Percentiles rank a stretch among this genome's conserved stretches.
phyloP scores from a whole-genome alignment of 2,888 invertebrate species.

The Drosophila lacicola region DNA sequence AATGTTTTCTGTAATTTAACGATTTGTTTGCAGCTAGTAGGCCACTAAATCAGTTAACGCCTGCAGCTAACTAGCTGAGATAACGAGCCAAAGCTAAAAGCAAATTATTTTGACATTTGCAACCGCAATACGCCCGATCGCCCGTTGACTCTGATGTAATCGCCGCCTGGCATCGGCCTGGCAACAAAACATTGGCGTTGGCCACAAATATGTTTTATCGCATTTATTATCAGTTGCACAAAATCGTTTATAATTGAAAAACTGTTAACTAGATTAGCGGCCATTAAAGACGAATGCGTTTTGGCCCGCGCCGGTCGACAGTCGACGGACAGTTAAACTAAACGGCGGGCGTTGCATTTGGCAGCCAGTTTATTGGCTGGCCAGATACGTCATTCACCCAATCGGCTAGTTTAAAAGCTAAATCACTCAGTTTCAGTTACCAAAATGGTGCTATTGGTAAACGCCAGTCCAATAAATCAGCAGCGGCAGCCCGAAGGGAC shows the following conservation, averaged over 20 bases:
- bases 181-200: conserved; percentile 51
- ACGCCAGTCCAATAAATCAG: conserved; percentile 62
- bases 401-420: conserved; percentile 29
- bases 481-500: conserved; percentile 66
- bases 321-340: conserved; percentile 33
- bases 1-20: conserved; percentile 49
- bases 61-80: conserved; percentile 55
- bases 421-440: conserved; percentile 35
- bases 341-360: conserved; percentile 51
- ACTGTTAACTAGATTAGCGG: conserved; percentile 79
- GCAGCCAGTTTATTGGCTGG: conserved; percentile 44
- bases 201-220: conserved; percentile 75
- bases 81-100: conserved; percentile 56
- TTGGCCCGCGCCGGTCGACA: conserved; percentile 11
- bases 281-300: conserved; percentile 72
- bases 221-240: conserved; percentile 76
- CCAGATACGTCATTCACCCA: conserved; percentile 51
- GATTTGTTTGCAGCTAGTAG: conserved; percentile 35
- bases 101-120: conserved; percentile 75
- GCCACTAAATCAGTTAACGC: conserved; percentile 73
- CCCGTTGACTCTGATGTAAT: conserved; percentile 62
- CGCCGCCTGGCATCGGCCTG: conserved; percentile 40
- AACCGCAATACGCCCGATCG: conserved; percentile 73
- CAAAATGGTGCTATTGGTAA: conserved; percentile 57
- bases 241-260: conserved; percentile 80